These are phyloP conservation scores for Pithecia hirsuta DNA, from an alignment of 2,797 vertebrate genomes.

Conservation along the genomic window DNA sequence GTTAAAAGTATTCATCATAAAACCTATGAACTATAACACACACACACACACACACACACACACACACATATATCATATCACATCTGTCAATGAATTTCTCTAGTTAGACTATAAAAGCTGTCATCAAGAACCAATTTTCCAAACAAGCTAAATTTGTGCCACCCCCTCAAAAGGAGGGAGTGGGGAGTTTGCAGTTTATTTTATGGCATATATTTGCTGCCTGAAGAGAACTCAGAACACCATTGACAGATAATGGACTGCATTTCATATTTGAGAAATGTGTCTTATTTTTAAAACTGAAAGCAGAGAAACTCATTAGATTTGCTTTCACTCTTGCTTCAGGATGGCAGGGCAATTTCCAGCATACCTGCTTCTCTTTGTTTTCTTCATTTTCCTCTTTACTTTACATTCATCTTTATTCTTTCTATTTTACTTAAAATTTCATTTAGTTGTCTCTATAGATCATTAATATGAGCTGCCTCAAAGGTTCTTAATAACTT, in stretches of 20 bases:
- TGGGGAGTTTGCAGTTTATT: slow-evolving; percentile 58
- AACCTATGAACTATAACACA: not conserved
- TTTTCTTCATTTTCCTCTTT: slow-evolving; percentile 55
- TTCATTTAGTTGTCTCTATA: slow-evolving; percentile 53
- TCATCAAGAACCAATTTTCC: slow-evolving; percentile 61
- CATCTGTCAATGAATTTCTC: not conserved
- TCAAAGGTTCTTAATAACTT: slow-evolving; percentile 69
- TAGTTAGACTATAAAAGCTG: slow-evolving; percentile 19
- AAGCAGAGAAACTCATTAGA: slow-evolving; percentile 69
- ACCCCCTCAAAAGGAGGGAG: not conserved
- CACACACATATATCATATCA: not conserved
- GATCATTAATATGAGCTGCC: slow-evolving; percentile 62
- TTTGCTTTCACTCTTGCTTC: slow-evolving; percentile 72
- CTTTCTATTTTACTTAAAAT: slow-evolving; percentile 49
- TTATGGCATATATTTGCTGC: slow-evolving; percentile 14
- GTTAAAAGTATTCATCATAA: not conserved
- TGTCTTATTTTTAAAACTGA: slow-evolving; percentile 67
- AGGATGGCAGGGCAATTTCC: slow-evolving; percentile 67
- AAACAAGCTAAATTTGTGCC: slow-evolving; percentile 47
- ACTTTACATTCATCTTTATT: slow-evolving; percentile 42
- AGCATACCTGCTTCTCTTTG: slow-evolving; percentile 53
- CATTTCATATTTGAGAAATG: slow-evolving; percentile 70
- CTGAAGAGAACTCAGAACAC: slow-evolving; percentile 57
- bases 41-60: not conserved
- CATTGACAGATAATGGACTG: slow-evolving; percentile 66